A percentile compares a stretch with the other conserved stretches of the same genome.
Conservation (phyloP, 30 jellyfish, hydroid and myxozoan genomes). For the Catostylus mosaicus region DNA sequence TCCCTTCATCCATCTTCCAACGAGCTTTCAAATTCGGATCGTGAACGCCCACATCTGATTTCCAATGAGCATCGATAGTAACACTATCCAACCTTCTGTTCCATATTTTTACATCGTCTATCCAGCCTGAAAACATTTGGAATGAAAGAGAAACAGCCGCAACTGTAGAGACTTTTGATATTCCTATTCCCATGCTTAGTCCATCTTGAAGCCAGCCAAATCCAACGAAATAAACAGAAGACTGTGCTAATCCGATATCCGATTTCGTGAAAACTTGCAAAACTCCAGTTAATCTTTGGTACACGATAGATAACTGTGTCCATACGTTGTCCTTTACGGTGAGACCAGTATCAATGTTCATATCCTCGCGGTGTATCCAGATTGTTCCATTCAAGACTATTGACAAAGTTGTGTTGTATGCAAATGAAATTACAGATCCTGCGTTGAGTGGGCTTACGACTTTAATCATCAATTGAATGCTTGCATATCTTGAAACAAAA, state of each 20-base stretch:
- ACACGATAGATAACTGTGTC: conserved; percentile 65
- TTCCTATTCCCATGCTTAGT: conserved; percentile 56
- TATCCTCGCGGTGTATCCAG: conserved; percentile 13
- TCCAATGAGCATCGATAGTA: conserved; percentile 50
- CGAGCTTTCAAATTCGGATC: conserved; percentile 33
- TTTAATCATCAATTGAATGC: conserved; percentile 57
- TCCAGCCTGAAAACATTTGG: conserved; percentile 40
- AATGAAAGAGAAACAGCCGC: conserved; percentile 14
- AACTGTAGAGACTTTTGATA: conserved; percentile 20
- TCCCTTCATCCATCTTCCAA: conserved; percentile 73
- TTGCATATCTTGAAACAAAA: conserved; percentile 8
- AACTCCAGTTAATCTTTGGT: conserved; percentile 50
- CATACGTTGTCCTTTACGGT: neutral
- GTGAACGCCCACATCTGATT: neutral
- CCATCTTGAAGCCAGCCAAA: conserved; percentile 51
- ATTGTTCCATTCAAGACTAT: conserved; percentile 31
- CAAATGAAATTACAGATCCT: conserved; percentile 52
- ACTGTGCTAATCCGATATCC: conserved; percentile 10
- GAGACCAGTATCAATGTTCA: conserved; percentile 46
- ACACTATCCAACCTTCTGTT: conserved; percentile 43
- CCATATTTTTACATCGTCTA: conserved; percentile 58
- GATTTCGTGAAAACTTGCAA: conserved; percentile 47
- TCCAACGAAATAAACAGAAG: conserved; percentile 37
- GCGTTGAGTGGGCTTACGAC: conserved; percentile 17
- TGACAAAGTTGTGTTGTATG: conserved; percentile 30